These are phyloP conservation scores for Chaetops frenatus DNA, from an alignment of 2,113 vertebrate genomes.

Conservation along the genomic window DNA sequence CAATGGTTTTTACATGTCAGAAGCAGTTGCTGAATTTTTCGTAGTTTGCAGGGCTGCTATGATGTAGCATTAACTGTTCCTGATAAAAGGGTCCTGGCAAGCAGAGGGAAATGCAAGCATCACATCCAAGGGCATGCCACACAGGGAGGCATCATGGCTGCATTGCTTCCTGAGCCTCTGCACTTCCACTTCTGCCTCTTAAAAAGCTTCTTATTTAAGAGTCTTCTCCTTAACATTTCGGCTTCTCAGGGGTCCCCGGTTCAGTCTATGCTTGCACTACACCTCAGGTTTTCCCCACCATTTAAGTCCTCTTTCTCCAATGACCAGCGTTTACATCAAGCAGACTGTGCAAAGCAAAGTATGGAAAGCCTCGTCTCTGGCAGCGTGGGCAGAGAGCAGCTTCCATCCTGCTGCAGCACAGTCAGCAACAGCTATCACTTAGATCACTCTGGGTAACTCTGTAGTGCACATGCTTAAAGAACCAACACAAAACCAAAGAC, in stretches of 20 bases:
- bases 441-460: background rate
- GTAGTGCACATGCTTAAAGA: slow-evolving; percentile 55
- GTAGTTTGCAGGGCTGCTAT: background rate
- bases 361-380: background rate
- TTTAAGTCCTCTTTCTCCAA: background rate
- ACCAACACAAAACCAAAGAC: background rate
- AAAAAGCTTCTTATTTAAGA: background rate
- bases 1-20: background rate
- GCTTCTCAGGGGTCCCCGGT: background rate
- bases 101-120: background rate
- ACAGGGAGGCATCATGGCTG: background rate
- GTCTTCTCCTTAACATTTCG: background rate
- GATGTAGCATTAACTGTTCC: background rate
- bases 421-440: background rate
- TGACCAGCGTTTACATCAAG: background rate
- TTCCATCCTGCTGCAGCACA: background rate
- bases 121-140: background rate
- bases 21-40: background rate
- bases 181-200: background rate
- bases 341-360: slow-evolving; percentile 2
- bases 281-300: background rate
- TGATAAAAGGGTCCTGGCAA: background rate
- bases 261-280: background rate
- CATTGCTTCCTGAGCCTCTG: background rate
- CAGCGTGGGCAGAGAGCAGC: background rate